Conservation (phyloP, 1,140 invertebrate genomes). For the Caenorhabditis brenneri region DNA sequence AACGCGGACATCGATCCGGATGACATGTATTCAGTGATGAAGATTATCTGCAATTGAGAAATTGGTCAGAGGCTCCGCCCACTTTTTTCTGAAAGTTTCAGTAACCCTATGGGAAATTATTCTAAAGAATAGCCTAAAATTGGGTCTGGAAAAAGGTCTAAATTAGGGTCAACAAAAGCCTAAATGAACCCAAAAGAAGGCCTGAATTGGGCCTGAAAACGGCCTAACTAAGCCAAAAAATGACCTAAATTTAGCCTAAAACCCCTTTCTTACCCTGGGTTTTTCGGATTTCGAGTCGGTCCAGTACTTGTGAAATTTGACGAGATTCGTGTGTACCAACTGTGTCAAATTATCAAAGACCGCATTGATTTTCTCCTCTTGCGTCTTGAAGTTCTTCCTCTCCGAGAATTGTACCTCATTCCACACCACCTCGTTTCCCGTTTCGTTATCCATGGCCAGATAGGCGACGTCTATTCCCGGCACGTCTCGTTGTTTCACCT, state of each 20-base stretch:
- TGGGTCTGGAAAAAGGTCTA: constrained; percentile 73
- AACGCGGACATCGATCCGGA: constrained; percentile 98
- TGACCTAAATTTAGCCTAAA: neutral
- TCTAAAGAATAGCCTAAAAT: too few relatives aligned
- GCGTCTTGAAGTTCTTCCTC: constrained; percentile 88
- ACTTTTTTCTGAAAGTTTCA: too few relatives aligned
- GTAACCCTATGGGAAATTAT: too few relatives aligned
- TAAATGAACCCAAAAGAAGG: neutral
- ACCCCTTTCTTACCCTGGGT: constrained; percentile 78
- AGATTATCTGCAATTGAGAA: constrained; percentile 82
- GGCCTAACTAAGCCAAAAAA: constrained; percentile 76
- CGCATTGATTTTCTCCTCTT: constrained; percentile 92
- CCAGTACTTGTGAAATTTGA: constrained; percentile 99
- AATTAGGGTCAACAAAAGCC: neutral
- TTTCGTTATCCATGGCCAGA: constrained; percentile 98
- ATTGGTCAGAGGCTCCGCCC: too few relatives aligned
- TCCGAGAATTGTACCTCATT: constrained; percentile 98
- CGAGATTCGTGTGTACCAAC: constrained; percentile 96
- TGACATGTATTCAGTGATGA: constrained; percentile 99
- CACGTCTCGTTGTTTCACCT: constrained; percentile 96
- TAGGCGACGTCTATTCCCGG: constrained; percentile 98
- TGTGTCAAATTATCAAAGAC: constrained; percentile 97
- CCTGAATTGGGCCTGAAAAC: constrained; percentile 71
- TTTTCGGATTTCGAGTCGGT: constrained; percentile 94
- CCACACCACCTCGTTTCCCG: constrained; percentile 92